phyloP scores from a whole-genome alignment of 2,113 vertebrate species.

The Barbus barbus region DNA sequence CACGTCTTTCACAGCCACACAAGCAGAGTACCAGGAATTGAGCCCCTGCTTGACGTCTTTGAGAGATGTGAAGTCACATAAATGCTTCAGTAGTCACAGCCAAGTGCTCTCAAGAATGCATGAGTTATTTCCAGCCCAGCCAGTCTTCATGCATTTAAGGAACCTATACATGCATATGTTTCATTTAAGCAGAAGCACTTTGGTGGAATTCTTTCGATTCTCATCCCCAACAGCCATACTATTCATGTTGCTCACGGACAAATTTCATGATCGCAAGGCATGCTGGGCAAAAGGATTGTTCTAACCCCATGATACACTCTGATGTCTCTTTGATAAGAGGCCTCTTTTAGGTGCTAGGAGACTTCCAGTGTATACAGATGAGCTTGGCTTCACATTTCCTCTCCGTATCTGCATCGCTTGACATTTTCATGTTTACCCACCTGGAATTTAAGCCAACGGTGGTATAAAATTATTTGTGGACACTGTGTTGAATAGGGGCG shows the following conservation, averaged over 20 bases:
- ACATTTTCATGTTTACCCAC: conserved; percentile 41
- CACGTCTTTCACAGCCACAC: conserved; percentile 18
- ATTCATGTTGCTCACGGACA: conserved; percentile 19
- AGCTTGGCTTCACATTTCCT: conserved; percentile 17
- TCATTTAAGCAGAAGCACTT: conserved; percentile 12
- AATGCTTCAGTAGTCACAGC: conserved; percentile 44
- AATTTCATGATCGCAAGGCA: conserved; percentile 27
- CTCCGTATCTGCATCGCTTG: conserved; percentile 29
- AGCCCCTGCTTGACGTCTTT: conserved; percentile 37
- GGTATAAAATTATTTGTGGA: conserved; percentile 36
- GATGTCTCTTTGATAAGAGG: conserved; percentile 10
- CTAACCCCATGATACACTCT: conserved; percentile 17
- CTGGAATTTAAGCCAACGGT: conserved; percentile 40
- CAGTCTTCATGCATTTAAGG: conserved; percentile 30
- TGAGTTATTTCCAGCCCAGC: conserved; percentile 45
- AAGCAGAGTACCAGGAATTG: conserved; percentile 5
- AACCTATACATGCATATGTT: conserved; percentile 25
- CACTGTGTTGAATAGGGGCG: not conserved
- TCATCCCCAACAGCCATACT: not conserved
- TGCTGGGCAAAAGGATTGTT: not conserved
- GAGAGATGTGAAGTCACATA: conserved; percentile 54
- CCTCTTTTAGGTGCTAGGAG: conserved; percentile 4
- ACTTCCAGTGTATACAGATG: conserved; percentile 5
- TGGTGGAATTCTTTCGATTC: not conserved
- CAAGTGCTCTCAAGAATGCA: conserved; percentile 48